Conservation (phyloP, 2,113 vertebrate species). For the Oxyruncus cristatus region DNA sequence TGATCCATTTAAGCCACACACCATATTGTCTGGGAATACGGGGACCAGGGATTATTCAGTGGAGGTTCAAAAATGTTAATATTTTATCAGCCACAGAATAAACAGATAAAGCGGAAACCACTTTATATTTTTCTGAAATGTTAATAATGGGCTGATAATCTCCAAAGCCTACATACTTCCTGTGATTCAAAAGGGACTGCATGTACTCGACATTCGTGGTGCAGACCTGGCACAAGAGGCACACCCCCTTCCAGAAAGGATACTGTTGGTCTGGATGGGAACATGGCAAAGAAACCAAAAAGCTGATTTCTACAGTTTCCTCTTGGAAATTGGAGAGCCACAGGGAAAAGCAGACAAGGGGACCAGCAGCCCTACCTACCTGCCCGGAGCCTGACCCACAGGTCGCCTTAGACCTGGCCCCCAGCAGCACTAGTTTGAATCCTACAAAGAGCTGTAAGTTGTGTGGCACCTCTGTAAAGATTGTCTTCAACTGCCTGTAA, state of each 20-base stretch:
- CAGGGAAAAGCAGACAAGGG: neutral
- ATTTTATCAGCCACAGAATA: constrained; percentile 73
- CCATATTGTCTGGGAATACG: constrained; percentile 57
- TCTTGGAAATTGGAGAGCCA: neutral
- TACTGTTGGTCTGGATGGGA: neutral
- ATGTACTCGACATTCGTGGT: constrained; percentile 12
- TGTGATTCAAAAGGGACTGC: constrained; percentile 65
- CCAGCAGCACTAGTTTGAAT: neutral
- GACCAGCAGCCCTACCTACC: neutral
- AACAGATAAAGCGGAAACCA: constrained; percentile 76
- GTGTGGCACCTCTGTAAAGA: neutral
- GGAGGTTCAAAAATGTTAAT: constrained; percentile 57
- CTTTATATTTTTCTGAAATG: constrained; percentile 65
- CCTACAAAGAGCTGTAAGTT: neutral
- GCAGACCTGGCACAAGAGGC: neutral
- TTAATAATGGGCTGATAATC: constrained; percentile 76
- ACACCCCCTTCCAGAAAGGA: constrained; percentile 20
- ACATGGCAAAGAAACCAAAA: neutral
- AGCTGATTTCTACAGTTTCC: neutral
- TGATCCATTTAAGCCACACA: constrained; percentile 35
- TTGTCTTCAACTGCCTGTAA: neutral
- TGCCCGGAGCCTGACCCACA: neutral
- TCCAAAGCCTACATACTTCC: constrained; percentile 71
- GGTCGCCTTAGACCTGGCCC: neutral
- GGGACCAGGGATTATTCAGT: constrained; percentile 54